A percentile compares a stretch with the other conserved stretches of the same genome.
Conservation (phyloP, 2,888 invertebrate genomes). For the Pseudoips prasinana region DNA sequence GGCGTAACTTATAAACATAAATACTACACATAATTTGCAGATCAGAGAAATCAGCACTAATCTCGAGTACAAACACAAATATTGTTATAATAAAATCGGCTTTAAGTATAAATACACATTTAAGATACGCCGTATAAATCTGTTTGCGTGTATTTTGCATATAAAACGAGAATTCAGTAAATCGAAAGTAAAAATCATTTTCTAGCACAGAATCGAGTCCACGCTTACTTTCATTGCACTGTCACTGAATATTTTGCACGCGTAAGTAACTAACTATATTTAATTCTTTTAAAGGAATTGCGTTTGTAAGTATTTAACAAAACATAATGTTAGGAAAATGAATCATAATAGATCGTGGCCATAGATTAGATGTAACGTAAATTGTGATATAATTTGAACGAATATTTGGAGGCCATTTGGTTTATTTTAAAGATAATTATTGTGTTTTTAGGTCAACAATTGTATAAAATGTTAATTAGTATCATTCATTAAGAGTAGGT, state of each 20-base stretch:
- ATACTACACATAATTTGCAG: conserved; percentile 3
- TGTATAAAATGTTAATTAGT: too few species aligned
- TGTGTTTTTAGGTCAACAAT: too few species aligned
- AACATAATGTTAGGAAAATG: background rate
- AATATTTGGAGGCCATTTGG: too few species aligned
- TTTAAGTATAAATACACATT: conserved; percentile 16
- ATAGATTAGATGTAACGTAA: too few species aligned
- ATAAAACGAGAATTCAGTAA: conserved; percentile 8
- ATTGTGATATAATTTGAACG: too few species aligned
- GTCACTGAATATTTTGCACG: conserved; percentile 12
- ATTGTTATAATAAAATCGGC: conserved; percentile 18
- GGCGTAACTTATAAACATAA: background rate
- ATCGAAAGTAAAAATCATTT: conserved; percentile 24
- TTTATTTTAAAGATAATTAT: too few species aligned
- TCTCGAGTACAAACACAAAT: conserved; percentile 16
- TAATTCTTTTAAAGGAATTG: too few species aligned
- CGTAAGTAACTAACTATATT: too few species aligned
- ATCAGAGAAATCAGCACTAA: conserved; percentile 14
- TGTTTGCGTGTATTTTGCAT: conserved; percentile 4
- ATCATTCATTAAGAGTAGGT: too few species aligned
- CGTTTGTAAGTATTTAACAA: conserved; percentile 5
- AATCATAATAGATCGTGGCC: too few species aligned
- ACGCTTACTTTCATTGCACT: conserved; percentile 30
- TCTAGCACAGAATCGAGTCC: conserved; percentile 15
- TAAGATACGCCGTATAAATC: too few species aligned